Conservation (phyloP, 2,888 invertebrate species). For the Lasioglossum oenotherae region DNA sequence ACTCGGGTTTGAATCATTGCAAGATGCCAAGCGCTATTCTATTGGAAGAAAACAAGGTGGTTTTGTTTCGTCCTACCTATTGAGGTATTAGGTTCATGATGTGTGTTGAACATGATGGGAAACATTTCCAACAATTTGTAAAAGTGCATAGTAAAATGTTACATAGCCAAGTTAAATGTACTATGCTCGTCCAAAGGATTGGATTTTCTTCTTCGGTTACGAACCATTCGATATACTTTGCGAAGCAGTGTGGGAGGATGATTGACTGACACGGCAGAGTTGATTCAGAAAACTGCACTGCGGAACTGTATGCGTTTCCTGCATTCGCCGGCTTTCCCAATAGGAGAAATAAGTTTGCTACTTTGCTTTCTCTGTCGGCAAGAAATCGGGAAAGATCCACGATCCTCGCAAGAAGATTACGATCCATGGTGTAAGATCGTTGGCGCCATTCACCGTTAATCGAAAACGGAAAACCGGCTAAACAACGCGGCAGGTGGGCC, state of each 20-base stretch:
- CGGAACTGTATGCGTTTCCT: neutral
- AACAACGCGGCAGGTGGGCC: constrained; percentile 32
- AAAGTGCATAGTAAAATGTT: neutral
- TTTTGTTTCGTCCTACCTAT: too few species aligned
- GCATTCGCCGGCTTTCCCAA: neutral
- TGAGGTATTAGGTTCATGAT: neutral
- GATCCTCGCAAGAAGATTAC: neutral
- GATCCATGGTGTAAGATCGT: neutral
- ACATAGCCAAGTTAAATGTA: neutral
- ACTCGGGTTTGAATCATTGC: too few species aligned
- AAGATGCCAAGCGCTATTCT: too few species aligned
- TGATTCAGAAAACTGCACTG: constrained; percentile 6
- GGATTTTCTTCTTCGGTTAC: neutral
- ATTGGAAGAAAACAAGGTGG: too few species aligned
- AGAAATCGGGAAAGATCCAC: neutral
- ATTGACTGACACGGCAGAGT: neutral
- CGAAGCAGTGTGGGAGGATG: neutral
- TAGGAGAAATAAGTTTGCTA: neutral
- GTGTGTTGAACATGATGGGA: neutral
- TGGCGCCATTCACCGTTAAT: constrained; percentile 14
- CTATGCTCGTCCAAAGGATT: neutral
- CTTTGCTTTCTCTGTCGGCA: neutral
- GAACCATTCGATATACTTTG: constrained; percentile 1
- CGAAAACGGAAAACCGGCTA: constrained; percentile 52
- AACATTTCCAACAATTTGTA: too few species aligned